Percentiles rank a stretch among this genome's conserved stretches.
phyloP scores from a whole-genome alignment of 2,797 vertebrate genomes.

The Aulostomus chinensis region DNA sequence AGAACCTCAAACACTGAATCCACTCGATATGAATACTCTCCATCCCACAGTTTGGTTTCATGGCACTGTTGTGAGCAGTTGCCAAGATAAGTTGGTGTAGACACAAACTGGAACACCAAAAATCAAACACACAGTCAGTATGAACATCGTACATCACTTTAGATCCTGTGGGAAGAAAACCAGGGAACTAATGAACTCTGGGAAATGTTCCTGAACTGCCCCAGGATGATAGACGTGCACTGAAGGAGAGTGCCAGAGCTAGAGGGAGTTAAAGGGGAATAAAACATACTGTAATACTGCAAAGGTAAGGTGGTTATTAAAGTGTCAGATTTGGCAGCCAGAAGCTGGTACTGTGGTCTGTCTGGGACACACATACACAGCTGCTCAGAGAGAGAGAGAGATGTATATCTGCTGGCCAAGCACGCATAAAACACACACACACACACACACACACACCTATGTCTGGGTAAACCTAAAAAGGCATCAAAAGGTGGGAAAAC shows the following conservation, averaged over 20 bases:
- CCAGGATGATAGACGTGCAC: slow-evolving; percentile 52
- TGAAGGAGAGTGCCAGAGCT: slow-evolving; percentile 36
- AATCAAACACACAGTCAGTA: slow-evolving; percentile 52
- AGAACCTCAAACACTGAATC: slow-evolving; percentile 3
- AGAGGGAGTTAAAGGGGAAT: slow-evolving; percentile 59
- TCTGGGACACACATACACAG: slow-evolving; percentile 46
- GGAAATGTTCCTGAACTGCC: slow-evolving; percentile 64
- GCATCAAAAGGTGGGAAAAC: slow-evolving; percentile 47
- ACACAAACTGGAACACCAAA: slow-evolving; percentile 40
- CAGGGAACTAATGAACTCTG: slow-evolving; percentile 60
- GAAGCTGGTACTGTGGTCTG: slow-evolving; percentile 49
- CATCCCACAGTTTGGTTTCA: slow-evolving; percentile 25
- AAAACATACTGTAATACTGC: slow-evolving; percentile 63
- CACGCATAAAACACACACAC: slow-evolving; percentile 26
- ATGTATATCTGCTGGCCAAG: slow-evolving; percentile 55
- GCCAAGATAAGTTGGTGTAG: slow-evolving; percentile 35
- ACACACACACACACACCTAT: slow-evolving; percentile 29
- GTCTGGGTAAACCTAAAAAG: slow-evolving; percentile 39
- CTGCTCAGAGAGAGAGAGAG: slow-evolving; percentile 55
- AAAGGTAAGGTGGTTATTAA: slow-evolving; percentile 58
- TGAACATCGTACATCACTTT: slow-evolving; percentile 32
- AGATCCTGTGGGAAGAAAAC: slow-evolving; percentile 56
- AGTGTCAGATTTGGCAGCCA: slow-evolving; percentile 62
- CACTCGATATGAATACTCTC: slow-evolving; percentile 5
- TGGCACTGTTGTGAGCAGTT: slow-evolving; percentile 19